Conservation (phyloP, 2,797 vertebrate genomes). For the Lindbergichthys nudifrons region DNA sequence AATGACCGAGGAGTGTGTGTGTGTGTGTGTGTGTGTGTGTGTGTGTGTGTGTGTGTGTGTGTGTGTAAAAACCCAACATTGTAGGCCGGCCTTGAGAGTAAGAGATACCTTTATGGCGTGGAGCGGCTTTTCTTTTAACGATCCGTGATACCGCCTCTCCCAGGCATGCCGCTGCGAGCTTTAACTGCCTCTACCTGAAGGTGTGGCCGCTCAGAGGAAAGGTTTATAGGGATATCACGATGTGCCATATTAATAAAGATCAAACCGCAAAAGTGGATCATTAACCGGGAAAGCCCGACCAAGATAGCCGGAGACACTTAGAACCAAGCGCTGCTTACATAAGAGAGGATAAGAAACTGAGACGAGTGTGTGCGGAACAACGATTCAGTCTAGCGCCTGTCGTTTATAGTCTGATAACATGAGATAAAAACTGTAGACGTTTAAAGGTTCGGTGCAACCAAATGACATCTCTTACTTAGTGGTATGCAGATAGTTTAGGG, state of each 20-base stretch:
- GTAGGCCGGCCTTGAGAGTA: constrained; percentile 67
- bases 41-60: constrained; percentile 34
- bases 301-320: constrained; percentile 59
- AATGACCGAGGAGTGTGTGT: constrained; percentile 47
- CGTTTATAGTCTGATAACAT: constrained; percentile 63
- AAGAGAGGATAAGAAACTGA: constrained; percentile 52
- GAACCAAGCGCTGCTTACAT: constrained; percentile 29
- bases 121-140: constrained; percentile 58
- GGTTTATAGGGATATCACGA: constrained; percentile 75
- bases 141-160: constrained; percentile 56
- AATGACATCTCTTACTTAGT: background rate
- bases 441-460: constrained; percentile 41
- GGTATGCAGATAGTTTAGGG: background rate
- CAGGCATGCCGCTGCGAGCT: constrained; percentile 56
- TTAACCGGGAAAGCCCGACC: constrained; percentile 81
- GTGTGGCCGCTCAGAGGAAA: constrained; percentile 48
- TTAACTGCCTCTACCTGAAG: constrained; percentile 71
- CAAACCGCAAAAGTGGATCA: constrained; percentile 83
- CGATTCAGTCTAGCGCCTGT: constrained; percentile 37
- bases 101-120: constrained; percentile 67
- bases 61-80: constrained; percentile 37
- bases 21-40: constrained; percentile 20
- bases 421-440: constrained; percentile 31
- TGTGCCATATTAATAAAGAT: constrained; percentile 79
- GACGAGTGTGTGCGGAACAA: constrained; percentile 45